These are phyloP conservation scores for Rhopilema esculentum DNA, from an alignment of 30 jellyfish, hydroid and myxozoan genomes.

Conservation along the genomic window DNA sequence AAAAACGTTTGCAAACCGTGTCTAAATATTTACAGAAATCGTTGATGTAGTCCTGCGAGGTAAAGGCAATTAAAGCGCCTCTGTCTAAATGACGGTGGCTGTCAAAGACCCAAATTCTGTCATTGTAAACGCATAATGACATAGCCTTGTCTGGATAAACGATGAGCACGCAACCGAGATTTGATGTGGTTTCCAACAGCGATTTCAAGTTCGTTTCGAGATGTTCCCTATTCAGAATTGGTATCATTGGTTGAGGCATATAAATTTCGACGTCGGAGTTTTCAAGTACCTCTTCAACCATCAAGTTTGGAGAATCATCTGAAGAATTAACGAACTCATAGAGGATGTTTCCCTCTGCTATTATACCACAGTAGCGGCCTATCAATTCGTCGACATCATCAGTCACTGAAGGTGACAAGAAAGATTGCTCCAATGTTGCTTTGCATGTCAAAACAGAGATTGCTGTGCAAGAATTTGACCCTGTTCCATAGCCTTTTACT, in stretches of 20 bases:
- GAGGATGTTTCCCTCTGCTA: slow-evolving; percentile 9
- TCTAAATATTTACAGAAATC: not conserved
- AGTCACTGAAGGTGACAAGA: not conserved
- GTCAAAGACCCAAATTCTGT: slow-evolving; percentile 3
- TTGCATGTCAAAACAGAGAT: slow-evolving; percentile 7
- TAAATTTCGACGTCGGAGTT: not conserved
- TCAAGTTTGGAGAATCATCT: slow-evolving; percentile 11
- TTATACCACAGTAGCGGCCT: slow-evolving; percentile 14
- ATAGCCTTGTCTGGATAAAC: slow-evolving; percentile 5
- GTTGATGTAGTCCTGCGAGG: not conserved
- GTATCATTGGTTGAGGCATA: slow-evolving; percentile 12
- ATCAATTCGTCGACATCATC: not conserved
- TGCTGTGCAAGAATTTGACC: slow-evolving; percentile 15
- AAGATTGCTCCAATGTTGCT: slow-evolving; percentile 3
- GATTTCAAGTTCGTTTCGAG: not conserved
- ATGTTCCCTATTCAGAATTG: not conserved
- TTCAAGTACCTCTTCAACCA: slow-evolving; percentile 14
- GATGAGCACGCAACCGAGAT: slow-evolving; percentile 1
- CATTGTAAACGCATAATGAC: slow-evolving; percentile 3
- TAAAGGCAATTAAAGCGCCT: slow-evolving; percentile 10
- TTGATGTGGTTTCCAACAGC: not conserved
- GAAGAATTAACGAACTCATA: slow-evolving; percentile 3
- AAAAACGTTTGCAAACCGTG: not conserved
- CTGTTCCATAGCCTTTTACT: slow-evolving; percentile 1
- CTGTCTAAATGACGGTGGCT: slow-evolving; percentile 16